Percentiles rank a stretch among this genome's conserved stretches.
phyloP scores from a whole-genome alignment of 2,113 vertebrate genomes.

The Sciurus niger region DNA sequence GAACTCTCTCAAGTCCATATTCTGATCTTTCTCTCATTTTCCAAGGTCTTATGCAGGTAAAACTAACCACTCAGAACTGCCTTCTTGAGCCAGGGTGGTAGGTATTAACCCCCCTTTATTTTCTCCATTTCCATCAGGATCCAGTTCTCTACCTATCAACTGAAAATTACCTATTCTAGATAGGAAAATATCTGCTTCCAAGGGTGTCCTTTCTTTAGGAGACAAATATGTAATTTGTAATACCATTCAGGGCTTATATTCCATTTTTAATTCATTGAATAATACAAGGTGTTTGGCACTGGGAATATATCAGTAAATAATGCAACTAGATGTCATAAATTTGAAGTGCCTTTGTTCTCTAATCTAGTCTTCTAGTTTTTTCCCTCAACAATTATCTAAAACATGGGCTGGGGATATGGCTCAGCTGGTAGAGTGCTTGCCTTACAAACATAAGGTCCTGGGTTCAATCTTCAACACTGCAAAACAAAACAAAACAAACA shows the following conservation, averaged over 20 bases:
- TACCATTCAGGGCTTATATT: background rate
- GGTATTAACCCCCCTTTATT: background rate
- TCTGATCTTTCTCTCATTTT: background rate
- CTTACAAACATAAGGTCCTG: no score
- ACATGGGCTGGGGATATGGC: no score
- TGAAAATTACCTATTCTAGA: background rate
- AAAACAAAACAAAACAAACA: no score
- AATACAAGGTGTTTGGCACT: background rate
- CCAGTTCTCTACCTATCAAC: background rate
- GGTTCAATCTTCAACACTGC: no score
- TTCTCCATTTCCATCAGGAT: background rate
- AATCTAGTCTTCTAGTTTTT: background rate
- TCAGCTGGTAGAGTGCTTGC: no score
- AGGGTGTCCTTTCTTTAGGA: background rate
- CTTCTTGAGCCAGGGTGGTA: background rate
- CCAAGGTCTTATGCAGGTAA: background rate
- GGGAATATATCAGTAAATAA: background rate
- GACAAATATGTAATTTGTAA: background rate
- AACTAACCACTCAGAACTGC: background rate
- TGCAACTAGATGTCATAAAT: background rate
- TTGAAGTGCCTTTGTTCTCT: background rate
- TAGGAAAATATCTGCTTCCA: background rate
- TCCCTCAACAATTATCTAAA: background rate
- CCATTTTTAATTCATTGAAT: background rate
- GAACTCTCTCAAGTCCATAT: background rate